Base-by-base conservation (phyloP, 2,888 invertebrate species). In the Drosophila neotestacea region DNA sequence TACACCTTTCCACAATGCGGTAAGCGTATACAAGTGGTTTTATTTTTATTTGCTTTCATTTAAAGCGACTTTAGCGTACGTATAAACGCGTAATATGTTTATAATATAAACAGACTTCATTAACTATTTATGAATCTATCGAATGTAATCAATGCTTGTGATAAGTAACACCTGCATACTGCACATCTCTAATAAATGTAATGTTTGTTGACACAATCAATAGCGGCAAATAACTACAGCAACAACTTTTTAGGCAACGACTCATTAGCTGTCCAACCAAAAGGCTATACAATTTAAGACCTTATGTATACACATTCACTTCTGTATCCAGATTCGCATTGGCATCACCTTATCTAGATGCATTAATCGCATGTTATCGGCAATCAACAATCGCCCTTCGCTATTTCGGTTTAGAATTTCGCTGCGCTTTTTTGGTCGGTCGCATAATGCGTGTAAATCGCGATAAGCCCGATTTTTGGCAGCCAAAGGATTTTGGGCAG, bases 371-470 rank as follows among this genome's bases (percentile, higher is more conserved):
- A 71, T 42, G 66, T 48, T 51, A 78, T 72, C 64, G 44, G 10
- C 36, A 54, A 52, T 61, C 67, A 61, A 36, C 50, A 27, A 60
- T 62, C 70, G 39, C 68, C 64, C 69, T 73, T 70, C 66, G 42
- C 72, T 63, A 68, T 65, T 71, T 72, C 30, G 56, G 89, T 85
- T 88, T 89, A 90, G 81, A 88, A 83, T 89, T 89, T 89, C 90
- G 87, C 60, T 88, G 85, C 80, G 88, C 85, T 89, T 87, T 81
- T 84, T 75, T 70, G 64, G 68, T 48, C 59, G 66, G 70, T 73
- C 73, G 79, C 81, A 86, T 86, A 81, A 85, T 86, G 85, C 85
- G 88, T 83, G 79, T 78, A 87, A 90, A 88, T 88, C 88, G 89
- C 71, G 88, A 89, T 90, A 86, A 89, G 73, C 72, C 60, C 68